A percentile compares a stretch with the other conserved stretches of the same genome.
These are phyloP conservation scores for Mormyrus hasselquistii DNA, from an alignment of 2,797 vertebrate species.

Conservation along the genomic window DNA sequence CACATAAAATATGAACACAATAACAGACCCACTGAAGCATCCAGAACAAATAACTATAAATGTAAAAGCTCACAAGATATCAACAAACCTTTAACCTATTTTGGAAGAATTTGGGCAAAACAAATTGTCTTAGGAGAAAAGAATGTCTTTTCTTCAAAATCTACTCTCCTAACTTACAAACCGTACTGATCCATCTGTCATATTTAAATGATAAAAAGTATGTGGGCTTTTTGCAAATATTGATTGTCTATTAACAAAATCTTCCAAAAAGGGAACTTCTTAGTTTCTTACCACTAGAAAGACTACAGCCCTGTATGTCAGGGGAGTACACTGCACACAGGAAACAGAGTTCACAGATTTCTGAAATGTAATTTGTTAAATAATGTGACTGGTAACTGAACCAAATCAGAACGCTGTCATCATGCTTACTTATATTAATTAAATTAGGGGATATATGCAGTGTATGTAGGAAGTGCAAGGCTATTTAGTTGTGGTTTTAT, in stretches of 20 bases:
- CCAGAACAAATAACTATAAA: neutral
- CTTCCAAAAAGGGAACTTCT: neutral
- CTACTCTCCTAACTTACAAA: neutral
- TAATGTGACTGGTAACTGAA: neutral
- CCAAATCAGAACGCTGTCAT: neutral
- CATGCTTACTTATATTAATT: neutral
- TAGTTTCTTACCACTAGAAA: neutral
- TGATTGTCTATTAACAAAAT: neutral
- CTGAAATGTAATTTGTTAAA: neutral
- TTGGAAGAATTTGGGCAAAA: neutral
- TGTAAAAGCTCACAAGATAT: neutral
- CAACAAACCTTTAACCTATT: neutral
- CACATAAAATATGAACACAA: neutral
- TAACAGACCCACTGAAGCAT: neutral
- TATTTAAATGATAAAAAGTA: neutral
- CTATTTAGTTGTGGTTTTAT: neutral
- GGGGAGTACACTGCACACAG: neutral
- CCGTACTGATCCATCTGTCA: neutral
- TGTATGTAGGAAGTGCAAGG: neutral
- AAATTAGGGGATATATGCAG: neutral
- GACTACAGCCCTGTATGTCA: neutral
- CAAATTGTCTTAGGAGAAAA: neutral
- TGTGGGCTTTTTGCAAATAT: neutral
- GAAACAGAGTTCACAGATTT: neutral
- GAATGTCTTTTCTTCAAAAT: neutral